phyloP scores from a whole-genome alignment of 1,140 invertebrate genomes.

The Aethina tumida region DNA sequence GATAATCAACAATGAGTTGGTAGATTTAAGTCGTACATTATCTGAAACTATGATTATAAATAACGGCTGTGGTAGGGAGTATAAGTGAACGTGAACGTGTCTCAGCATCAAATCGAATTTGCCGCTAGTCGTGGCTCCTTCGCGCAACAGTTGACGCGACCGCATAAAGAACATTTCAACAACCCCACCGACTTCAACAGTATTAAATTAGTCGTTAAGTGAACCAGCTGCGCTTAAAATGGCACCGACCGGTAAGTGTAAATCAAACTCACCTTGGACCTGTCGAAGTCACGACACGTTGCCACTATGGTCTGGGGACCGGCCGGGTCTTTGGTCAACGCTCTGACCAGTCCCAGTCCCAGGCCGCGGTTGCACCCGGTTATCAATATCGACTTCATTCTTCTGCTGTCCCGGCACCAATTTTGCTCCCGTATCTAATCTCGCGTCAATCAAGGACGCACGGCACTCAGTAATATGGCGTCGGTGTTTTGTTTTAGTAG shows the following conservation, averaged over 20 bases:
- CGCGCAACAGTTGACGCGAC: neutral
- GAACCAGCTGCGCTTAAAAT: conserved; percentile 28
- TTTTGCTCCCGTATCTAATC: neutral
- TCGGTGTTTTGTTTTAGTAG: conserved; percentile 27
- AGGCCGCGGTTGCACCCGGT: conserved; percentile 84
- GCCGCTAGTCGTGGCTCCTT: no score
- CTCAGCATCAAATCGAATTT: no score
- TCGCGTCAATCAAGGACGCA: conserved; percentile 2
- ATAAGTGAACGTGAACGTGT: no score
- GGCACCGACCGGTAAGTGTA: conserved; percentile 42
- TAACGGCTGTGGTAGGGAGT: no score
- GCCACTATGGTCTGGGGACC: conserved; percentile 57
- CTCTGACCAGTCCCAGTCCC: conserved; percentile 73
- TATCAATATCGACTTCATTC: conserved; percentile 70
- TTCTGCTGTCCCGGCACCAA: conserved; percentile 12
- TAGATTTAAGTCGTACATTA: no score
- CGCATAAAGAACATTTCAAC: no score
- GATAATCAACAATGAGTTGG: no score
- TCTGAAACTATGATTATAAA: no score
- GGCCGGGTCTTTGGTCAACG: conserved; percentile 41
- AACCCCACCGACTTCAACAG: no score
- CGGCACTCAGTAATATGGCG: conserved; percentile 16
- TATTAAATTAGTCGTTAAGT: neutral
- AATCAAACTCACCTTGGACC: conserved; percentile 47
- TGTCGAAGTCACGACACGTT: conserved; percentile 56